These are phyloP conservation scores for Dryas iulia DNA, from an alignment of 1,140 invertebrate species.

Conservation along the genomic window DNA sequence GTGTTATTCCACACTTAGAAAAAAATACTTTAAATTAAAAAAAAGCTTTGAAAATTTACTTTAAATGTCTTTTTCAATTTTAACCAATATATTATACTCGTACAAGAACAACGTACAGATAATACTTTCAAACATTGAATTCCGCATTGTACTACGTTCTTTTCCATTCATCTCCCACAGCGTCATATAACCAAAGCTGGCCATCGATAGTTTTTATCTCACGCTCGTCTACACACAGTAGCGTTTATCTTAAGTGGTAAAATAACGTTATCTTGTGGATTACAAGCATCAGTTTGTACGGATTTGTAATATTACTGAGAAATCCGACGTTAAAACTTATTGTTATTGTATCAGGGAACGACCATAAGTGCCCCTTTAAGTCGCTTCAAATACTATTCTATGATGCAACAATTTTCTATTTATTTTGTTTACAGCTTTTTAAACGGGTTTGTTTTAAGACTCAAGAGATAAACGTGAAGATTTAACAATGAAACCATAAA, in stretches of 20 bases:
- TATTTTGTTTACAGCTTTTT: not conserved
- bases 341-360: not conserved
- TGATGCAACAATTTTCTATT: not conserved
- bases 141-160: not conserved
- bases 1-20: no score
- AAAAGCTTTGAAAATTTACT: no score
- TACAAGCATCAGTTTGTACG: not conserved
- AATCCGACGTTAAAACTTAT: not conserved
- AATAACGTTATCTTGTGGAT: conserved; percentile 2
- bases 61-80: no score
- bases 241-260: conserved; percentile 2
- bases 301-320: not conserved
- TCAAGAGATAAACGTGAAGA: no score
- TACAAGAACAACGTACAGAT: no score
- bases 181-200: not conserved
- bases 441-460: not conserved
- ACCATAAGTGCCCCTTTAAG: not conserved
- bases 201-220: conserved; percentile 6
- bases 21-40: no score
- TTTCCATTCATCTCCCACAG: not conserved
- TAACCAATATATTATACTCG: no score
- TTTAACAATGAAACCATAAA: no score
- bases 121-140: not conserved
- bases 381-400: not conserved
- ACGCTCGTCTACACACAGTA: not conserved